These are phyloP conservation scores for Calcarius ornatus DNA, from an alignment of 2,113 vertebrate genomes.

Conservation along the genomic window DNA sequence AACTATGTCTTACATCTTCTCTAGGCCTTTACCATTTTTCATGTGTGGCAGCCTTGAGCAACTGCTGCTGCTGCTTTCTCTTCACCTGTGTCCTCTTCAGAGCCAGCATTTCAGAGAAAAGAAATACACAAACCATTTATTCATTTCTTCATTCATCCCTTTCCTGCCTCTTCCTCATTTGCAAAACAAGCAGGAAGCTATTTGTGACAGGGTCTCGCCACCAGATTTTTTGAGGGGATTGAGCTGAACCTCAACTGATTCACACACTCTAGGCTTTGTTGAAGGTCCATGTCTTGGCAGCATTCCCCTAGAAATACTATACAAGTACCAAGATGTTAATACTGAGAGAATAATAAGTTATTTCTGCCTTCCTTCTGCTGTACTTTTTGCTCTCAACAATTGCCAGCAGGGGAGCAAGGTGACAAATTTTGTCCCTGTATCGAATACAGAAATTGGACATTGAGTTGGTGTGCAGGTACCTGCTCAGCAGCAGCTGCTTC, in stretches of 20 bases:
- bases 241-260: constrained; percentile 3
- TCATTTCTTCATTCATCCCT: neutral
- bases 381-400: neutral
- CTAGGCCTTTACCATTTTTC: neutral
- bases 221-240: constrained; percentile 9
- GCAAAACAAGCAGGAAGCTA: neutral
- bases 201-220: constrained; percentile 25
- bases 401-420: neutral
- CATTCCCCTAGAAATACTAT: neutral
- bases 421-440: neutral
- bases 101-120: neutral
- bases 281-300: constrained; percentile 30
- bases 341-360: neutral
- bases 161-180: neutral
- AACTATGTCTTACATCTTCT: rapidly evolving
- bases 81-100: neutral
- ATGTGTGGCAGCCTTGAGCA: neutral
- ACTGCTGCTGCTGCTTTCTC: neutral
- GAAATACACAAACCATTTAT: neutral
- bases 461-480: rapidly evolving
- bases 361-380: neutral
- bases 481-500: neutral
- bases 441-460: neutral
- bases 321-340: neutral
- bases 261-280: neutral